Evolutionary conservation across 2,113 vertebrate species (phyloP).

Genomic region (Eptesicus fuscus): DNA sequence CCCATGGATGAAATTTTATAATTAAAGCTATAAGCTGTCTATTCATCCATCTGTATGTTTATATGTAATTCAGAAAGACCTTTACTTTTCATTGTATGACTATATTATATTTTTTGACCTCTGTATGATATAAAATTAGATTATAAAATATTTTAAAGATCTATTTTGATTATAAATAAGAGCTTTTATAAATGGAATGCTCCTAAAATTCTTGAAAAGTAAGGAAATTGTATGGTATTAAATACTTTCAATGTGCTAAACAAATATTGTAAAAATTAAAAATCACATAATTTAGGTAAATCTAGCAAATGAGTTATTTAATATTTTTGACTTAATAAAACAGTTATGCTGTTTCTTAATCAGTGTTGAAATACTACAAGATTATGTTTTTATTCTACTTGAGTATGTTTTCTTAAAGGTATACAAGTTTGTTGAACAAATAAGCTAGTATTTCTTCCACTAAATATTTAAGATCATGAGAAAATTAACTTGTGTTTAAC

Average conservation of each 20-base stretch:
- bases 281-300: conserved; percentile 1
- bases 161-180: conserved; percentile 3
- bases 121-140: background rate
- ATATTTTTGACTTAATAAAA: conserved; percentile 35
- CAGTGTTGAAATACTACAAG: background rate
- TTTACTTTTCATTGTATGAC: background rate
- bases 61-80: background rate
- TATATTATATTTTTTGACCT: background rate
- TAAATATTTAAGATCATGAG: background rate
- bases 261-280: conserved; percentile 24
- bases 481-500: background rate
- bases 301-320: background rate
- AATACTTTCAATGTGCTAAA: background rate
- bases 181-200: background rate
- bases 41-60: background rate
- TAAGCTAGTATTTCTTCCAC: background rate
- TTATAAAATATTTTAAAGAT: conserved; percentile 21
- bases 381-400: background rate
- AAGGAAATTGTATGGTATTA: background rate
- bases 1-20: background rate
- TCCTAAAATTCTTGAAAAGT: conserved; percentile 24
- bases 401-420: background rate
- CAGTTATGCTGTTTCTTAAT: background rate
- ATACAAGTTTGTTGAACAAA: background rate
- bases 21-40: background rate